These are phyloP conservation scores for Scaptomyza polygonia DNA, from an alignment of 2,888 invertebrate species.

Conservation along the genomic window DNA sequence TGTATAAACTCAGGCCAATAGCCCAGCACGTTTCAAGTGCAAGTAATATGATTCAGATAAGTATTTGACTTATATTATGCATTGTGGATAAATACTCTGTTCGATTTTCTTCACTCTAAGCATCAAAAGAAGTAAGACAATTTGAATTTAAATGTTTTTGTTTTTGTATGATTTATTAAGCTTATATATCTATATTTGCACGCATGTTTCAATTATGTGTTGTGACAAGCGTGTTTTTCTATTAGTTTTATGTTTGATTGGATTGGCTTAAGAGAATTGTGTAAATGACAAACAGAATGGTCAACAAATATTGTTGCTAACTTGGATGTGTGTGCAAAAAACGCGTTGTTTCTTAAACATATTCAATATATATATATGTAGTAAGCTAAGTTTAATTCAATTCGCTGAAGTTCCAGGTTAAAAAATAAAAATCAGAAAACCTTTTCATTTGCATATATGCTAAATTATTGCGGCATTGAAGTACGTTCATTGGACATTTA, in stretches of 20 bases:
- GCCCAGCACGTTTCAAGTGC: no score
- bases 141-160: slow-evolving; percentile 12
- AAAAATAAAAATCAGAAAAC: background rate
- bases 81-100: no score
- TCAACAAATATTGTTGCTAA: slow-evolving; percentile 19
- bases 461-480: slow-evolving; percentile 48
- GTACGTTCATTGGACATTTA: slow-evolving; percentile 47
- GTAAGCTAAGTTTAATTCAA: slow-evolving; percentile 16
- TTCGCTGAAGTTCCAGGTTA: slow-evolving; percentile 17
- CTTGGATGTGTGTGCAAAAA: slow-evolving; percentile 15
- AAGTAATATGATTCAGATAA: no score
- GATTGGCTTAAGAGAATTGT: slow-evolving; percentile 22
- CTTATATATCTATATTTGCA: slow-evolving; percentile 31
- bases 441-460: slow-evolving; percentile 28
- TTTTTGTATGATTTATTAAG: slow-evolving; percentile 45
- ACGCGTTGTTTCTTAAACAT: slow-evolving; percentile 1
- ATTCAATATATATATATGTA: slow-evolving; percentile 7
- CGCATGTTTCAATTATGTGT: slow-evolving; percentile 25
- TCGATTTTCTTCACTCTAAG: no score
- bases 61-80: no score
- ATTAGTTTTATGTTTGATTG: slow-evolving; percentile 1
- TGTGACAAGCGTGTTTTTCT: slow-evolving; percentile 22
- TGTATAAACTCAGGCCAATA: no score
- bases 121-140: background rate
- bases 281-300: slow-evolving; percentile 25